These are phyloP conservation scores for Anorthoa munda DNA, from an alignment of 2,888 invertebrate genomes.

Conservation along the genomic window DNA sequence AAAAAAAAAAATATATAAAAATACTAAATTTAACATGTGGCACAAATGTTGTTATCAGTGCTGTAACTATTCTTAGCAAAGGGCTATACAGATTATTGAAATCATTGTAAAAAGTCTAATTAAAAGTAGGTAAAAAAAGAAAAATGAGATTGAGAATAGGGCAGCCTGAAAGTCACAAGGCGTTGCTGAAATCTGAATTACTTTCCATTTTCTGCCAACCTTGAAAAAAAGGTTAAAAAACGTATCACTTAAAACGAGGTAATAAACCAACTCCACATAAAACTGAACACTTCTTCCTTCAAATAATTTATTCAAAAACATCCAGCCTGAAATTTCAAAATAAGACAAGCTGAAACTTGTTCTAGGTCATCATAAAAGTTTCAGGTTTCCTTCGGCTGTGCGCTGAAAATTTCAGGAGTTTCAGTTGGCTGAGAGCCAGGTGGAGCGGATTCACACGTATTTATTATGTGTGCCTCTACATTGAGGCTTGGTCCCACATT, in stretches of 20 bases:
- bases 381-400: constrained; percentile 63
- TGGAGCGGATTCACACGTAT: constrained; percentile 53
- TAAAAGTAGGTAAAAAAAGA: too few species aligned
- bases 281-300: constrained; percentile 16
- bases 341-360: constrained; percentile 61
- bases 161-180: too few species aligned
- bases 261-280: constrained; percentile 25
- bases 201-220: not conserved
- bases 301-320: constrained; percentile 56
- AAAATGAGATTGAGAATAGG: too few species aligned
- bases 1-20: too few species aligned
- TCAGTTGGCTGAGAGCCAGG: constrained; percentile 74
- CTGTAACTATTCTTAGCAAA: too few species aligned
- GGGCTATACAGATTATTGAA: too few species aligned
- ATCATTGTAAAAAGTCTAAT: too few species aligned
- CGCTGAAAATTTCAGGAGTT: constrained; percentile 77
- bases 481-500: constrained; percentile 53
- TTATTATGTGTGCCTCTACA: constrained; percentile 60
- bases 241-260: constrained; percentile 2
- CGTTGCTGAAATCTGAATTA: not conserved
- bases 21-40: too few species aligned
- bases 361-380: constrained; percentile 76
- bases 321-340: constrained; percentile 55
- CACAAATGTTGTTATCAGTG: too few species aligned
- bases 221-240: not conserved